Percentiles rank a stretch among this genome's conserved stretches.
These are phyloP conservation scores for Notothenia coriiceps DNA, from an alignment of 2,113 vertebrate genomes.

Conservation along the genomic window DNA sequence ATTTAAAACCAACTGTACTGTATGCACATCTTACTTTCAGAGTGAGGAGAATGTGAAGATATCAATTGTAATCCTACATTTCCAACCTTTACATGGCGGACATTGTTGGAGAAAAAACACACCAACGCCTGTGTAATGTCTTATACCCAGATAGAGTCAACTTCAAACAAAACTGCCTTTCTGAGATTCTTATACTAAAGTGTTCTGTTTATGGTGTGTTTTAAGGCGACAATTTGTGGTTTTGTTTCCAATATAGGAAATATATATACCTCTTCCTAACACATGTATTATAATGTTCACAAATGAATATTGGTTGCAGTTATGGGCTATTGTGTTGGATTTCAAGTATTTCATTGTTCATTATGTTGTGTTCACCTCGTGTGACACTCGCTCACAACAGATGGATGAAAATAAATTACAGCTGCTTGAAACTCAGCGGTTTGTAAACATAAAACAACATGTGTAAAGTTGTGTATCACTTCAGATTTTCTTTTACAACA, in stretches of 20 bases:
- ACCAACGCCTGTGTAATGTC: background rate
- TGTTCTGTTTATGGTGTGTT: background rate
- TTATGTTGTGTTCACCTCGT: background rate
- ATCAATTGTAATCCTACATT: background rate
- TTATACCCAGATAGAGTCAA: background rate
- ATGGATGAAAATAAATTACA: constrained; percentile 5
- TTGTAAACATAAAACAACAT: background rate
- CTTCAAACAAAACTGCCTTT: background rate
- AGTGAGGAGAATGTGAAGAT: background rate
- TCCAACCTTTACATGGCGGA: background rate
- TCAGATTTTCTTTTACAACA: background rate
- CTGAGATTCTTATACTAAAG: background rate
- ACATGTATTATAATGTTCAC: background rate
- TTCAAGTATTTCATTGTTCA: constrained; percentile 19
- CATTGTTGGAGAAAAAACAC: background rate
- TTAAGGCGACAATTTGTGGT: background rate
- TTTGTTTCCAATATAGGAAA: background rate
- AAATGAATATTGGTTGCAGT: background rate
- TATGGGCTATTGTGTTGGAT: constrained; percentile 2
- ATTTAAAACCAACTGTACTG: background rate
- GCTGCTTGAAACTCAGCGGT: constrained; percentile 5
- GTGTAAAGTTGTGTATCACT: constrained; percentile 2
- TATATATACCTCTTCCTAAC: background rate
- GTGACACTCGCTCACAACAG: background rate
- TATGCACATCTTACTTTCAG: no score